Conservation (phyloP, 2,113 vertebrate genomes). For the Tachysurus fulvidraco region DNA sequence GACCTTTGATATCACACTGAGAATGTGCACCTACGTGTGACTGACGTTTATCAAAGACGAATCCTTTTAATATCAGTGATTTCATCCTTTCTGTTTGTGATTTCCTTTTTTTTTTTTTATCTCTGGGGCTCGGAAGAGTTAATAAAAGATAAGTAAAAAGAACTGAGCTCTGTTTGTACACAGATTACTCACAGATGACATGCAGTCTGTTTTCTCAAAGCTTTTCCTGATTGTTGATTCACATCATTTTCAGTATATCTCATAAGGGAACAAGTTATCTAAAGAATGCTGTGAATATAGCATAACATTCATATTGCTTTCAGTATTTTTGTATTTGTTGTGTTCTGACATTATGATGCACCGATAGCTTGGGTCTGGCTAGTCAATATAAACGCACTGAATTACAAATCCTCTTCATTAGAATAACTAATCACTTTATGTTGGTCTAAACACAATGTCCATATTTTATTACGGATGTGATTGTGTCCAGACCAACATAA, state of each 20-base stretch:
- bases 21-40: slow-evolving; percentile 8
- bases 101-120: not conserved
- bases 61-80: slow-evolving; percentile 15
- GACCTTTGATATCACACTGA: slow-evolving; percentile 18
- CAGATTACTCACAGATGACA: slow-evolving; percentile 12
- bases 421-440: too few relatives aligned
- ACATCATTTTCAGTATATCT: not conserved
- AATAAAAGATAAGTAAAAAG: not conserved
- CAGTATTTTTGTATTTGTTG: not conserved
- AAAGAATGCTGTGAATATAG: not conserved
- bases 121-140: not conserved
- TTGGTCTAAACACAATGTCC: not conserved
- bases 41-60: slow-evolving; percentile 20
- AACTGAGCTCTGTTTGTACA: not conserved
- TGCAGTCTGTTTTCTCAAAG: not conserved
- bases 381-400: not conserved
- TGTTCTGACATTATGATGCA: not conserved
- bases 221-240: not conserved
- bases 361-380: not conserved
- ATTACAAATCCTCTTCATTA: not conserved
- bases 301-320: not conserved
- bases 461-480: not conserved
- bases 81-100: slow-evolving; percentile 6
- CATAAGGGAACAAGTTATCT: not conserved
- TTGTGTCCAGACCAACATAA: not conserved